Evolutionary conservation across 2,113 vertebrate species (phyloP), one percentile per base, ranked within the genome.

Genomic region (Dasyprocta punctata): DNA sequence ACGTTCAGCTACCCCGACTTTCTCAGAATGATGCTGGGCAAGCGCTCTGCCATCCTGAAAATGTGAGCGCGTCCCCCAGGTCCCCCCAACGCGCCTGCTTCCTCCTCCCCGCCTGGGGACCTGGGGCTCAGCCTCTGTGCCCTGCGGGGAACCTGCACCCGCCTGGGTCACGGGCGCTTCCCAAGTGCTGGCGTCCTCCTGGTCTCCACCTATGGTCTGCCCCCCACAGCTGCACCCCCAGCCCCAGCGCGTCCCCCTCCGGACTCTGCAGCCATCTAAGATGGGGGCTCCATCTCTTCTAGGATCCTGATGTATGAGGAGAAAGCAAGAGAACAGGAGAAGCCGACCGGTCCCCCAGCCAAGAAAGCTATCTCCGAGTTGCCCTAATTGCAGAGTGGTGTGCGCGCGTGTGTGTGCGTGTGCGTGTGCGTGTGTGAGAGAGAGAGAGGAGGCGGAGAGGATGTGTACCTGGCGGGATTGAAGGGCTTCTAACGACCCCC

Each of bases 241-340:
- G 8, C 33, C 54, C 16, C 89, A 20, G 47, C 5, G 73, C 24
- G 11, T 58, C 19, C n/a, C 61, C 28, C 47, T 36, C 54, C 1
- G 16, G 33, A 69, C 17, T 10, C 71, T 22, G 80, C 13, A 2
- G 73, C 28, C 28, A 26, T 61, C n/a, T 71, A 16, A 90, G 47
- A 30, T n/a, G 20, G 56, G 44, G 11, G 49, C 26, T 30, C 3
- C 89, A 89, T 95, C 71, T 97, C 49, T 92, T 91, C 69, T 95
- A 99, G 99, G 98, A 99, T 99, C 93, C 97, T 99, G 97, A 99
- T 99, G 99, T 99, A 98, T 86, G 99, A 99, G 94, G 98, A 98
- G 84, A 99, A 98, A 98, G 98, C 97, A 3, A 99, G 98, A 95
- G 98, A 99, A 67, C 98, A 99, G 49, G 94, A 98, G 67, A 98